phyloP scores from a whole-genome alignment of 2,113 vertebrate genomes.

The Glaucomys volans region DNA sequence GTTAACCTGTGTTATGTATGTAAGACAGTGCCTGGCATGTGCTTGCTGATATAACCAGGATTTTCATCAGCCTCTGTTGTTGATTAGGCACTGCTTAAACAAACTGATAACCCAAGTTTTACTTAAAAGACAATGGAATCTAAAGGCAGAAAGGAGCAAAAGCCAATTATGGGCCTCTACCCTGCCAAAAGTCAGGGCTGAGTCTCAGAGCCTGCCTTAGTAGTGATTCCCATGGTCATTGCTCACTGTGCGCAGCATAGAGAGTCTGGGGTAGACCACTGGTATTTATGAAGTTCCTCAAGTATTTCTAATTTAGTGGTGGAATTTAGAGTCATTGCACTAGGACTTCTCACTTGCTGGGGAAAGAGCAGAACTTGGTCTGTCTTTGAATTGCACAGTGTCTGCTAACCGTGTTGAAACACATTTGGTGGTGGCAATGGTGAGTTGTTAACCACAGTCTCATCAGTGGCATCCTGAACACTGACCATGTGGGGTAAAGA shows the following conservation, averaged over 20 bases:
- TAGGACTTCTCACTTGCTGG: not conserved
- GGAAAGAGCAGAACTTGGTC: not conserved
- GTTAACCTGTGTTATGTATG: not conserved
- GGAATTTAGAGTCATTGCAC: not conserved
- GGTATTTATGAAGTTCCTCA: not conserved
- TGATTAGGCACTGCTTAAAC: constrained; percentile 4
- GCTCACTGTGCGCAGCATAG: not conserved
- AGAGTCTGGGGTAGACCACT: not conserved
- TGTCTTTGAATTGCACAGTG: not conserved
- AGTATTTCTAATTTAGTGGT: not conserved
- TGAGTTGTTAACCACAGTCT: not conserved
- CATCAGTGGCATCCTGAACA: not conserved
- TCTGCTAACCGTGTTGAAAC: not conserved
- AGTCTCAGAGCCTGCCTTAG: not conserved
- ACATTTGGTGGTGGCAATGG: not conserved
- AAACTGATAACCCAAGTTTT: constrained; percentile 32
- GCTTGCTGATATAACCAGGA: not conserved
- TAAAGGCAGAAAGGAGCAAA: not conserved
- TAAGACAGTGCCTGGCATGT: not conserved
- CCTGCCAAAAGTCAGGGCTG: not conserved
- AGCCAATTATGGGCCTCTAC: not conserved
- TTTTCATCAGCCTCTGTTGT: constrained; percentile 13
- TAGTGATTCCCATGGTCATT: not conserved
- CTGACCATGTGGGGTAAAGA: not conserved
- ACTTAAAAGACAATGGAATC: not conserved